phyloP scores from a whole-genome alignment of 2,888 invertebrate species.

The Xylota segnis region DNA sequence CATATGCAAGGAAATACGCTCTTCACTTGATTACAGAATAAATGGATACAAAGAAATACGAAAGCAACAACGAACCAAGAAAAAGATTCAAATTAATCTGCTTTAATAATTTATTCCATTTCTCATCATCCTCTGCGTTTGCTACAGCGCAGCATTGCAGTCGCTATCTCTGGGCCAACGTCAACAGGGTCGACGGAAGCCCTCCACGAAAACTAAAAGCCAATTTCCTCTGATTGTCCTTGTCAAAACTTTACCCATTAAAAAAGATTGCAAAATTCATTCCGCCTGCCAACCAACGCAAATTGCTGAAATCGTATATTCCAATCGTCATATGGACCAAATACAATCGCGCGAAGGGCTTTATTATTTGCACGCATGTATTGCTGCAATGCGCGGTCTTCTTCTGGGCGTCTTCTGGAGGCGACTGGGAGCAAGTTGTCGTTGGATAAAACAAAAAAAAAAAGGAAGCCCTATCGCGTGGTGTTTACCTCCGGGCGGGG shows the following conservation, averaged over 20 bases:
- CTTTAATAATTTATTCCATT: conserved; percentile 73
- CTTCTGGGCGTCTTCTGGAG: conserved; percentile 3
- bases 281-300: conserved; percentile 75
- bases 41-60: conserved; percentile 39
- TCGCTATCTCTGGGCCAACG: conserved; percentile 30
- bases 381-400: conserved; percentile 15
- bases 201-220: conserved; percentile 74
- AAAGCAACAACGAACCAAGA: not conserved
- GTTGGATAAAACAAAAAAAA: conserved; percentile 48
- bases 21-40: conserved; percentile 62
- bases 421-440: conserved; percentile 59
- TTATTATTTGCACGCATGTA: conserved; percentile 69
- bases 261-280: conserved; percentile 77
- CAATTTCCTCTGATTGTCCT: conserved; percentile 77
- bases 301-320: conserved; percentile 73
- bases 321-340: conserved; percentile 67
- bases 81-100: conserved; percentile 73
- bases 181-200: conserved; percentile 76
- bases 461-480: conserved; percentile 34
- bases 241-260: conserved; percentile 77
- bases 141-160: not conserved
- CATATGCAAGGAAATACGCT: conserved; percentile 19
- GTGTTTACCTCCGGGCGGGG: conserved; percentile 47
- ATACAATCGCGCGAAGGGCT: conserved; percentile 49
- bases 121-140: conserved; percentile 35